Percentiles rank a stretch among this genome's conserved stretches.
Conservation (phyloP, 2,797 vertebrate species). For the Leuciscus waleckii region DNA sequence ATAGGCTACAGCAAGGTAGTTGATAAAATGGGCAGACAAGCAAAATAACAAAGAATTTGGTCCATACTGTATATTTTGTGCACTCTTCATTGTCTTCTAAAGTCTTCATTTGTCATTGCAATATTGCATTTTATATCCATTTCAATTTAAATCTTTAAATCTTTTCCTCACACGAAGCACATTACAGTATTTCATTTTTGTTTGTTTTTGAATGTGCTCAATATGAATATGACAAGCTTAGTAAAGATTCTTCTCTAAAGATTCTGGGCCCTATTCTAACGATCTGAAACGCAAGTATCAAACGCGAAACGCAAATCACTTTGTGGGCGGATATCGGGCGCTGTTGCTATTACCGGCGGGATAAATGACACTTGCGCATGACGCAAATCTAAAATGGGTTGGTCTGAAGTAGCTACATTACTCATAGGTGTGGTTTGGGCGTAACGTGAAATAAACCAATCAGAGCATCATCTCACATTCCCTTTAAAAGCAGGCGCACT, state of each 20-base stretch:
- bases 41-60: neutral
- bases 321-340: too few species aligned
- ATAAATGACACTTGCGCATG: too few species aligned
- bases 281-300: too few species aligned
- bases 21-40: neutral
- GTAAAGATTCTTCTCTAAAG: neutral
- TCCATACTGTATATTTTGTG: neutral
- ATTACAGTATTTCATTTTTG: too few species aligned
- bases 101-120: neutral
- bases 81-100: neutral
- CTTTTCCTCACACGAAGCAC: neutral
- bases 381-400: too few species aligned
- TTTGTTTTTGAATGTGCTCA: neutral
- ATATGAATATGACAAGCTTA: neutral
- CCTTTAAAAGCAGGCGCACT: too few species aligned
- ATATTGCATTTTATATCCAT: neutral
- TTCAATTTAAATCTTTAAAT: neutral
- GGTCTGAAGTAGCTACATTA: too few species aligned
- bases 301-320: too few species aligned
- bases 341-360: too few species aligned
- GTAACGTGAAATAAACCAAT: too few species aligned
- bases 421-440: too few species aligned
- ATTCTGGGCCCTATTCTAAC: neutral
- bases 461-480: too few species aligned
- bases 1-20: neutral